A percentile compares a stretch with the other conserved stretches of the same genome.
phyloP scores from a whole-genome alignment of 2,113 vertebrate genomes.

The Ictidomys tridecemlineatus region DNA sequence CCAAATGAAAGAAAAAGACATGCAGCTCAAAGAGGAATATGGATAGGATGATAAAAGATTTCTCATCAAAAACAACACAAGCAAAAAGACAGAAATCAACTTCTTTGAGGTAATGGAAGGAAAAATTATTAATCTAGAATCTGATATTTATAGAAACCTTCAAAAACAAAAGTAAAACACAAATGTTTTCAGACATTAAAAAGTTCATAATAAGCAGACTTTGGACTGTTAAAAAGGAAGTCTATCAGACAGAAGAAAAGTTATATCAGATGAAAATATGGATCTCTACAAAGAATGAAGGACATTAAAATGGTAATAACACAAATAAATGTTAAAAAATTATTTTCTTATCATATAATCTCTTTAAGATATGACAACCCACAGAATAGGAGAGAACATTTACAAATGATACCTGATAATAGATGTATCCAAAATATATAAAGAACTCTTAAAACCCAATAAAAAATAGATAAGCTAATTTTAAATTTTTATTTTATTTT shows the following conservation, averaged over 20 bases:
- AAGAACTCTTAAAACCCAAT: not conserved
- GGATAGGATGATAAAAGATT: not conserved
- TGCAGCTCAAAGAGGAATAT: not conserved
- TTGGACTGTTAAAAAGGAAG: not conserved
- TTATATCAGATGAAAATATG: not conserved
- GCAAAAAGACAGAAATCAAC: not conserved
- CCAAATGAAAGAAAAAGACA: not conserved
- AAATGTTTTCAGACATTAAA: slow-evolving; percentile 9
- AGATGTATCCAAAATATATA: not conserved
- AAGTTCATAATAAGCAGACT: not conserved
- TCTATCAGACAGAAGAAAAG: not conserved
- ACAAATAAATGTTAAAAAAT: not conserved
- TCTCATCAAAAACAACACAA: not conserved
- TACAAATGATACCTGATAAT: not conserved
- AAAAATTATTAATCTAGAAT: not conserved
- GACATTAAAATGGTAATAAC: not conserved
- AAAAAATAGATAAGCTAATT: not conserved
- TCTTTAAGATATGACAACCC: not conserved
- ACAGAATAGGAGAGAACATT: not conserved
- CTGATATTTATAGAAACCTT: not conserved
- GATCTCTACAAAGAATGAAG: not conserved
- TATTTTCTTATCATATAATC: not conserved
- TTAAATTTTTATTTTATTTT: not conserved
- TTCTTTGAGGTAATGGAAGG: not conserved
- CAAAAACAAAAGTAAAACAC: not conserved